These are phyloP conservation scores for Platypus cylindrus DNA, from an alignment of 2,888 invertebrate genomes.

Conservation along the genomic window DNA sequence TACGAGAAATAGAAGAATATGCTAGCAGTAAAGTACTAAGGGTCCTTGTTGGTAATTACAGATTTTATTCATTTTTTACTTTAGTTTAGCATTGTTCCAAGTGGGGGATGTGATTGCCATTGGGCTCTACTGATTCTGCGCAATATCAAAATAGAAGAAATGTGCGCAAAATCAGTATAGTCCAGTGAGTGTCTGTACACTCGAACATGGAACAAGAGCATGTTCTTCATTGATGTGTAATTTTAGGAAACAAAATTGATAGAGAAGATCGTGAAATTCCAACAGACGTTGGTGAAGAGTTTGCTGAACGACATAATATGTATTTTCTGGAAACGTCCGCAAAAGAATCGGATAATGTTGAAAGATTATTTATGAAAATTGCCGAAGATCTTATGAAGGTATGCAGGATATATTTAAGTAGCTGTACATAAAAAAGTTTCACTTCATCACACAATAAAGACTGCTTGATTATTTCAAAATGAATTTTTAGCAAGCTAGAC, in stretches of 20 bases:
- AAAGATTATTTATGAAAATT: conserved; percentile 91
- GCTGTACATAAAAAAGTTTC: background rate
- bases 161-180: no score
- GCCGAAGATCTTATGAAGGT: conserved; percentile 85
- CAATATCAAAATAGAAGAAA: background rate
- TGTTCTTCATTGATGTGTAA: background rate
- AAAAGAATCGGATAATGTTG: conserved; percentile 95
- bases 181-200: no score
- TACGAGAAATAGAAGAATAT: conserved; percentile 94
- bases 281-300: conserved; percentile 86
- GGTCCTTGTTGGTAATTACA: conserved; percentile 76
- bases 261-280: conserved; percentile 93
- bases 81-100: no score
- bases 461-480: background rate
- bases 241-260: conserved; percentile 88
- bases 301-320: conserved; percentile 92
- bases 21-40: conserved; percentile 88
- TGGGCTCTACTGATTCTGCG: background rate
- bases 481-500: conserved; percentile 62
- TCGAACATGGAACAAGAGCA: background rate
- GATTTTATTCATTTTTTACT: no score
- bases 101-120: no score
- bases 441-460: background rate
- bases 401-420: conserved; percentile 13
- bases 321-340: conserved; percentile 97